A percentile compares a stretch with the other conserved stretches of the same genome.
These are phyloP conservation scores for Oithona nana DNA, from an alignment of 2,888 invertebrate genomes.

Conservation along the genomic window DNA sequence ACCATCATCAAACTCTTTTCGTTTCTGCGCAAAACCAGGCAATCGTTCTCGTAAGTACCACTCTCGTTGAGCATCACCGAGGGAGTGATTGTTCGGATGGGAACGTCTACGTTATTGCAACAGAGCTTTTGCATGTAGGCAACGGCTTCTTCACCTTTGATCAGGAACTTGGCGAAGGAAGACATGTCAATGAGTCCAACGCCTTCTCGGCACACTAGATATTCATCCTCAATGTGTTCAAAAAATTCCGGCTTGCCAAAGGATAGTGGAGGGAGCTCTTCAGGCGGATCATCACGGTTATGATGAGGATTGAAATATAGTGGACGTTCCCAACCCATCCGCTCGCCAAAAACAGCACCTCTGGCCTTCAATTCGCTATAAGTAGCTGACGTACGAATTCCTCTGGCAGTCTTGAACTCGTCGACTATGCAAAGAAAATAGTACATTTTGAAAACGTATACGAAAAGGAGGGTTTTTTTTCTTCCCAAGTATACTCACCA, in stretches of 20 bases:
- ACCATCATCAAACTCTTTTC: conserved; percentile 48
- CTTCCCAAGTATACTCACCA: not conserved
- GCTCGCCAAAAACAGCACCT: conserved; percentile 46
- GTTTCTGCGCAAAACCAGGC: conserved; percentile 42
- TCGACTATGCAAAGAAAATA: conserved; percentile 18
- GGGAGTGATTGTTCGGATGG: conserved; percentile 42
- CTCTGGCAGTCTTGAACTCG: conserved; percentile 40
- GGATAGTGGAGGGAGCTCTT: conserved; percentile 36
- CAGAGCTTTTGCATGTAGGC: conserved; percentile 44
- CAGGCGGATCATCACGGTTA: conserved; percentile 33
- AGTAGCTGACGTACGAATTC: conserved; percentile 45
- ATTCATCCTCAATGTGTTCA: conserved; percentile 44
- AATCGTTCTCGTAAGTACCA: conserved; percentile 52
- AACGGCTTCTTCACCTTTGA: conserved; percentile 40
- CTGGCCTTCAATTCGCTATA: conserved; percentile 42
- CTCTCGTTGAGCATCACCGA: conserved; percentile 50
- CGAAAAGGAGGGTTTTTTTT: conserved; percentile 22
- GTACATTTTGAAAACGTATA: conserved; percentile 33
- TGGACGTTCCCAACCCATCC: conserved; percentile 51
- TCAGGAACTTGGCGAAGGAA: conserved; percentile 52
- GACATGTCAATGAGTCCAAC: conserved; percentile 60
- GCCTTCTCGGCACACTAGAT: conserved; percentile 50
- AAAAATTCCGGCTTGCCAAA: conserved; percentile 49
- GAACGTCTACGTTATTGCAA: conserved; percentile 44
- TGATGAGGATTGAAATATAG: conserved; percentile 42